A percentile compares a stretch with the other conserved stretches of the same genome.
phyloP scores from a whole-genome alignment of 1,140 invertebrate species.

The Spodoptera frugiperda region DNA sequence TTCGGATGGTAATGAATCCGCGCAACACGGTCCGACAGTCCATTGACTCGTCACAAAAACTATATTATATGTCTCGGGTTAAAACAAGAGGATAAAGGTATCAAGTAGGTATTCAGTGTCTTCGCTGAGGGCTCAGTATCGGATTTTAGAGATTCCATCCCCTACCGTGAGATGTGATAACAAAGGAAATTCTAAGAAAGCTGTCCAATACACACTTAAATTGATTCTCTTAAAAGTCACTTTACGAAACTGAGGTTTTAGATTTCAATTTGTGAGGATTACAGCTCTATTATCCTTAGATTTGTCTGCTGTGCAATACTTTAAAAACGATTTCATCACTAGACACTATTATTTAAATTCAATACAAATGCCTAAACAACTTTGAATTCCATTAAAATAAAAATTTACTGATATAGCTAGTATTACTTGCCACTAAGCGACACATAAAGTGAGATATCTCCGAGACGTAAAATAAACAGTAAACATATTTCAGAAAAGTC shows the following conservation, averaged over 20 bases:
- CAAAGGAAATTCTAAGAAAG: background rate
- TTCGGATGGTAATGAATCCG: background rate
- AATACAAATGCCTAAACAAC: no score
- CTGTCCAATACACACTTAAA: background rate
- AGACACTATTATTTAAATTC: no score
- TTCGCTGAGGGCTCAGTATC: conserved; percentile 31
- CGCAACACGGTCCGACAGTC: background rate
- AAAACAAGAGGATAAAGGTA: conserved; percentile 40
- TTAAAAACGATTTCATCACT: no score
- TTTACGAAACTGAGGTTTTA: no score
- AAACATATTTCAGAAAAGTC: conserved; percentile 11
- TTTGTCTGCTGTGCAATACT: no score
- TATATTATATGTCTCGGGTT: conserved; percentile 9
- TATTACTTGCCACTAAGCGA: no score
- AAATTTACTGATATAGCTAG: no score
- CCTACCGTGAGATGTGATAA: background rate
- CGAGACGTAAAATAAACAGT: conserved; percentile 9
- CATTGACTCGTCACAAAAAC: conserved; percentile 17
- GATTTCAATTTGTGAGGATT: no score
- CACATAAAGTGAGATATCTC: background rate
- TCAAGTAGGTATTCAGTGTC: conserved; percentile 20
- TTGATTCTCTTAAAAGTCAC: no score
- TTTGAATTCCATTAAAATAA: no score
- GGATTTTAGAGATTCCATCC: conserved; percentile 21
- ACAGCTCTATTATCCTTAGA: no score